Evolutionary conservation across 2,113 vertebrate genomes (phyloP).

Genomic region (Thunnus maccoyii): DNA sequence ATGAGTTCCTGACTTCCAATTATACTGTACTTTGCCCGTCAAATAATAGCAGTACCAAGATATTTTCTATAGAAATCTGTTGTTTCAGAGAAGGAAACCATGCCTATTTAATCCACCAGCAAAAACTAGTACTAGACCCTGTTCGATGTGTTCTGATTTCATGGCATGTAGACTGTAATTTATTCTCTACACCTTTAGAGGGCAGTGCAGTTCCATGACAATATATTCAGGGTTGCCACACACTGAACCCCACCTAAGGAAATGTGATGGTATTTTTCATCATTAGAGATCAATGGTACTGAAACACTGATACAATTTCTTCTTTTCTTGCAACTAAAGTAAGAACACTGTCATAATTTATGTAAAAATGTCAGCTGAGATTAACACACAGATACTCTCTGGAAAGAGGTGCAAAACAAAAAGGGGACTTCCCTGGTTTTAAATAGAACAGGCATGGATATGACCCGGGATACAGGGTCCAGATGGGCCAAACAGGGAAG

Average conservation of each 20-base stretch:
- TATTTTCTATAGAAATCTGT: neutral
- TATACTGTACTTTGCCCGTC: neutral
- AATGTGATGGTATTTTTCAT: neutral
- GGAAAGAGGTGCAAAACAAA: neutral
- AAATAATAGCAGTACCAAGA: neutral
- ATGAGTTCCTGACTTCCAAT: neutral
- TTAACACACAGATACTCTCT: neutral
- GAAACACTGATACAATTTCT: neutral
- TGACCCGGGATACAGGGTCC: neutral
- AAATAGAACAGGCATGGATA: neutral
- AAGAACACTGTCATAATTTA: neutral
- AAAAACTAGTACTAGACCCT: neutral
- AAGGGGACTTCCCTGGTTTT: neutral
- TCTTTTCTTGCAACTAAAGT: neutral
- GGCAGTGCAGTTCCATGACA: slow-evolving; percentile 34
- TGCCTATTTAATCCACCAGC: neutral
- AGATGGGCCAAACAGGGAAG: neutral
- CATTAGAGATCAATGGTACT: neutral
- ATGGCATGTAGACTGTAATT: slow-evolving; percentile 18
- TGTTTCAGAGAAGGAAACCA: no score
- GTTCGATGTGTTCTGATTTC: neutral
- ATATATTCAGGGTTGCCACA: neutral
- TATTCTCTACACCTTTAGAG: slow-evolving; percentile 32
- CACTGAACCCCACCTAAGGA: neutral
- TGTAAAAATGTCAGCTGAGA: neutral